Evolutionary conservation across 2,888 invertebrate species (phyloP).

Genomic region (Pinctada fucata): DNA sequence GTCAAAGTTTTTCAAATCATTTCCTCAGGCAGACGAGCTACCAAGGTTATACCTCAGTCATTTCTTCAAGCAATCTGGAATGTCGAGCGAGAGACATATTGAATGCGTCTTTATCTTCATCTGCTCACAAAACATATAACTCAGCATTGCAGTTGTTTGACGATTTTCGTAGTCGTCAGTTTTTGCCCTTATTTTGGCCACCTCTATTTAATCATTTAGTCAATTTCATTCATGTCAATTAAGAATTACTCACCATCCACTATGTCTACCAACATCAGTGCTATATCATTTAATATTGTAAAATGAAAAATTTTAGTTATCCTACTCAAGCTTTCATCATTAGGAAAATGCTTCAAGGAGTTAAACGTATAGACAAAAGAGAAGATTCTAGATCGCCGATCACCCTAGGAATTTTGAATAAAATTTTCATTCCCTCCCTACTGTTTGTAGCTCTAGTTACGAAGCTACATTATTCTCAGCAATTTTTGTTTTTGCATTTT

Average conservation of each 20-base stretch:
- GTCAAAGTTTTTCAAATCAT: not conserved
- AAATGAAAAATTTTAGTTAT: not conserved
- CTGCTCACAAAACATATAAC: slow-evolving; percentile 1
- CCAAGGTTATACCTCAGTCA: not conserved
- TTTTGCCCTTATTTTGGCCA: not conserved
- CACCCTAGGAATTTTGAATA: not conserved
- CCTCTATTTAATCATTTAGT: not conserved
- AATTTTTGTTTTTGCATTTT: slow-evolving; percentile 6
- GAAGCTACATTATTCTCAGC: slow-evolving; percentile 3
- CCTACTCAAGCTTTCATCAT: not conserved
- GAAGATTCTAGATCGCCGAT: not conserved
- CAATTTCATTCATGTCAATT: slow-evolving; percentile 7
- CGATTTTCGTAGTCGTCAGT: too few species aligned
- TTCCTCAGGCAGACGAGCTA: not conserved
- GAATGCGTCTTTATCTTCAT: not conserved
- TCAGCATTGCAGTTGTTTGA: not conserved
- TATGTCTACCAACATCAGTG: not conserved
- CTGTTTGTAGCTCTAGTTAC: not conserved
- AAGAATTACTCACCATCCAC: not conserved
- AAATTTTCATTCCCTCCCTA: not conserved
- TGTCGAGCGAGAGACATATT: not conserved
- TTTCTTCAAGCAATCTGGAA: not conserved
- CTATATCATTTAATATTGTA: slow-evolving; percentile 6
- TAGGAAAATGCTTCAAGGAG: not conserved
- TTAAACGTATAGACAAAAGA: not conserved